Base-by-base conservation (phyloP, 2,888 invertebrate genomes). In the Galerucella nymphaeae region DNA sequence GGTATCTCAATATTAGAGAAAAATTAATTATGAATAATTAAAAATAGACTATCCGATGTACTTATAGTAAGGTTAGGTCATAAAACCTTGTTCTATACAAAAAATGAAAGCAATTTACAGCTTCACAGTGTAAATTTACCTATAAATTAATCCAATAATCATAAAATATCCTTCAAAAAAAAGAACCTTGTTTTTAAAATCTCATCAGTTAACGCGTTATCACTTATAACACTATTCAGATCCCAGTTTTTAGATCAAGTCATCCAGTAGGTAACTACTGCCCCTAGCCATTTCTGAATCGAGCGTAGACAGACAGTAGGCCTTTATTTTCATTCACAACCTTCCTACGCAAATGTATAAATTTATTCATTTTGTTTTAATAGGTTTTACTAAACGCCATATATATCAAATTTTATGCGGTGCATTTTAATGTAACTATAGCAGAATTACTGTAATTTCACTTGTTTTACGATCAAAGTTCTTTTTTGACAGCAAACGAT, bases 361-460 rank as follows among this genome's bases (percentile, higher is more conserved):
- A 57, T 65, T 68, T 64, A 70, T 68, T 73, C 69, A 73, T 73
- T 73, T 61, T 69, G 16, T 69, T 61, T 69, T 62, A 62, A 69
- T 62, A 18, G 69, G 23, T 68, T 53, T 38, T 62, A 69, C 53
- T 53, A 69, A 62, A 53, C 53, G 55, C 38, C 2, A 68, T 59
- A 45, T 59, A 45, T 50, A 61, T 9, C 50, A 59, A 9, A 55
- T 53, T 58, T 58, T 30, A 58, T 30, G 58, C 30, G 4, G 11
- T 30, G 30, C 23, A 23, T 30, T 58, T 45, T 45, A 14, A 45
- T 45, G 45, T 14, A 45, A 45, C 14, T 58, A 58, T 30, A 58
- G 30, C 30, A 6, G 30, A 58, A 58, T 53, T 18, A 53, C 53
- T 53, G 18, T 53, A 58, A 58, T 30, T 58, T 8, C 13, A 30